phyloP scores from a whole-genome alignment of 2,888 invertebrate genomes.

The Apodemia zela region DNA sequence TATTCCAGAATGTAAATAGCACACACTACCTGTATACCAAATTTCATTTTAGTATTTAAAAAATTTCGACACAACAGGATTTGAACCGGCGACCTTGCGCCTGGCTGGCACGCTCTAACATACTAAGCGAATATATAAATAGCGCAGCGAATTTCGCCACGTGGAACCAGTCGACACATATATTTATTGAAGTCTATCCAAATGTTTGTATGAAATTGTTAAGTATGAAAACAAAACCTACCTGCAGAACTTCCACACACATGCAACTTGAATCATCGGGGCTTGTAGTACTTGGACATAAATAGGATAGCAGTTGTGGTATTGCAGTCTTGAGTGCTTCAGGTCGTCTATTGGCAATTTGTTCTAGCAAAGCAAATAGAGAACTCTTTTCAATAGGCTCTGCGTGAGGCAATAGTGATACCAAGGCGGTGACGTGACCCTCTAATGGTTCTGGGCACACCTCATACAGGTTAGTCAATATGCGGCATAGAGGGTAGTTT shows the following conservation, averaged over 20 bases:
- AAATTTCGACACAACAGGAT: too few relatives aligned
- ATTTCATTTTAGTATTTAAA: too few relatives aligned
- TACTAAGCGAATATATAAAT: too few relatives aligned
- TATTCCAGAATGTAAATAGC: too few relatives aligned
- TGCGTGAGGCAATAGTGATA: slow-evolving; percentile 89
- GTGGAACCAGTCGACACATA: too few relatives aligned
- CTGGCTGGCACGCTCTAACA: too few relatives aligned
- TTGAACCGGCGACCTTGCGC: too few relatives aligned
- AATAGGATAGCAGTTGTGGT: slow-evolving; percentile 89
- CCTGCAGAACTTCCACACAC: slow-evolving; percentile 71
- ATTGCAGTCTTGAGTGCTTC: slow-evolving; percentile 90
- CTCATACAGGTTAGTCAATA: slow-evolving; percentile 93
- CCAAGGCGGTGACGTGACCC: slow-evolving; percentile 90
- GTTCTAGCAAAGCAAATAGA: slow-evolving; percentile 89
- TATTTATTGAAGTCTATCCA: too few relatives aligned
- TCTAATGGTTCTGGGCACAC: slow-evolving; percentile 93
- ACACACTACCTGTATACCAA: too few relatives aligned
- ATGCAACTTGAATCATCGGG: slow-evolving; percentile 66
- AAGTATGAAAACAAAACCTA: slow-evolving; percentile 26
- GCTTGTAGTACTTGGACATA: slow-evolving; percentile 69
- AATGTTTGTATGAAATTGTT: too few relatives aligned
- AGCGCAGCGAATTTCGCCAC: too few relatives aligned
- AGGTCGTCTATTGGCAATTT: slow-evolving; percentile 90
- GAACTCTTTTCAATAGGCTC: slow-evolving; percentile 93
- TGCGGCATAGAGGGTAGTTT: slow-evolving; percentile 92